Evolutionary conservation across 2,113 vertebrate genomes (phyloP).

Genomic region (Esox niger): DNA sequence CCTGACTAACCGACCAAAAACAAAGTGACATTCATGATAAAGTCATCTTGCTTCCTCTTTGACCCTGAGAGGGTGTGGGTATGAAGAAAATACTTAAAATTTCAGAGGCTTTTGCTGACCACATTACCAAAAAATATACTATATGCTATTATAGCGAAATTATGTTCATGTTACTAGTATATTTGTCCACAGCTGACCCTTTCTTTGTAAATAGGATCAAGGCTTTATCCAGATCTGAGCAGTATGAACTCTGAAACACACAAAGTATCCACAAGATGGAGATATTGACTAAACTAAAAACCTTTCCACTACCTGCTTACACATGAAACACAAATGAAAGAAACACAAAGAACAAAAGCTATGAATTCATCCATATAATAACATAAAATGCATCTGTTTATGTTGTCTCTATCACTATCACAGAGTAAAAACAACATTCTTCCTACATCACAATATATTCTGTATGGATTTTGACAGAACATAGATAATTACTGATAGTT

Average conservation of each 20-base stretch:
- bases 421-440: no score
- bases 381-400: conserved; percentile 46
- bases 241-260: conserved; percentile 5
- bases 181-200: conserved; percentile 16
- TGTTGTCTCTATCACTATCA: conserved; percentile 44
- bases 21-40: conserved; percentile 80
- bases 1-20: conserved; percentile 76
- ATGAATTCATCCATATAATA: conserved; percentile 26
- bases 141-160: background rate
- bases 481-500: no score
- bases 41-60: conserved; percentile 70
- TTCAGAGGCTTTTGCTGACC: conserved; percentile 58
- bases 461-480: no score
- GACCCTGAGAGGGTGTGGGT: conserved; percentile 61
- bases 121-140: conserved; percentile 17
- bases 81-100: conserved; percentile 63
- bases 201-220: conserved; percentile 10
- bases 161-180: conserved; percentile 4
- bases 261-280: conserved; percentile 76
- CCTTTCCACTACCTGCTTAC: conserved; percentile 23
- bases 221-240: background rate
- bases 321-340: conserved; percentile 29
- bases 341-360: conserved; percentile 9
- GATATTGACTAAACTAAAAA: conserved; percentile 73
- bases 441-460: no score